Percentiles rank a stretch among this genome's conserved stretches.
Conservation (phyloP, 2,113 vertebrate species). For the Gasterosteus aculeatus region DNA sequence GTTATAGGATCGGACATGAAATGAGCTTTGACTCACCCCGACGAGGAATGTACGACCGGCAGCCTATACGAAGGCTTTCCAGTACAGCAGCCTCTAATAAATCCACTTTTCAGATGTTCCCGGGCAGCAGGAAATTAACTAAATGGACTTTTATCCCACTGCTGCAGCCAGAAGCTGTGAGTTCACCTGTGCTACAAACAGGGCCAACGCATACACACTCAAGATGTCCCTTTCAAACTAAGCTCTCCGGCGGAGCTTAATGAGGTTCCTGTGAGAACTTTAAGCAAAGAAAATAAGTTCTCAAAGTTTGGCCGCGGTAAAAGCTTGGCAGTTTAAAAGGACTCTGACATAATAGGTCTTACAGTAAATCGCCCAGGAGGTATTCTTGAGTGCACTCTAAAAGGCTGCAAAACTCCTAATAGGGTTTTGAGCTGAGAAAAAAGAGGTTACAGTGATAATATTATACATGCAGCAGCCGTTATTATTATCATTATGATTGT, state of each 20-base stretch:
- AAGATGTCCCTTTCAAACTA: not conserved
- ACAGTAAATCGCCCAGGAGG: not conserved
- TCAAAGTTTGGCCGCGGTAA: not conserved
- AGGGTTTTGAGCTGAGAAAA: not conserved
- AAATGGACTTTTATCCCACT: not conserved
- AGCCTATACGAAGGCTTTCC: not conserved
- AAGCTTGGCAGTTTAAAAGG: not conserved
- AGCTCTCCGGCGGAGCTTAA: not conserved
- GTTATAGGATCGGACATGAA: not conserved
- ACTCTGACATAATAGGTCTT: not conserved
- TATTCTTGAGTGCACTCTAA: not conserved
- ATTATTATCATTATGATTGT: not conserved
- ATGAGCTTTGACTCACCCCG: not conserved
- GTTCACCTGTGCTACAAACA: not conserved
- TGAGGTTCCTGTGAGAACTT: not conserved
- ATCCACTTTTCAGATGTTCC: conserved; percentile 16
- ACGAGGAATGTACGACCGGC: not conserved
- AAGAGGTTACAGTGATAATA: not conserved
- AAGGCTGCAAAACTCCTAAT: not conserved
- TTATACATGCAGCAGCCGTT: not conserved
- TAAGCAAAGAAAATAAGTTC: not conserved
- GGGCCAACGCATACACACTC: conserved; percentile 1
- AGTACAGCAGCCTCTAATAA: conserved; percentile 20
- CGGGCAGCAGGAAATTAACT: not conserved
- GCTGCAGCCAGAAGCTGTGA: not conserved